Conservation (phyloP, 2,888 invertebrate genomes). For the Brachypalpus laphriformis region DNA sequence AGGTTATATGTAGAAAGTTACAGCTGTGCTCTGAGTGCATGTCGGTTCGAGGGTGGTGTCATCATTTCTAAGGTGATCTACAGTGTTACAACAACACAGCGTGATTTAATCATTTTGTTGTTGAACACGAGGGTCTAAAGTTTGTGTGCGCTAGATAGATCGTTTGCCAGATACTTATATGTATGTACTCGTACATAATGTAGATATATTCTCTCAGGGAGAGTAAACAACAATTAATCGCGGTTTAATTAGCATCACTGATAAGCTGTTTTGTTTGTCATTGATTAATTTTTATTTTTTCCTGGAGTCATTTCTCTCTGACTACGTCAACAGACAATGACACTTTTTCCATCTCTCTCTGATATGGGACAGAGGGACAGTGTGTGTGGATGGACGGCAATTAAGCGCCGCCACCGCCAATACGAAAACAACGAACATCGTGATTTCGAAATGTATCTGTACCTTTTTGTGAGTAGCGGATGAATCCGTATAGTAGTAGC, state of each 20-base stretch:
- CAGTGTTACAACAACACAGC: constrained; percentile 22
- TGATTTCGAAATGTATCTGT: constrained; percentile 71
- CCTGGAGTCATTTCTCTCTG: constrained; percentile 36
- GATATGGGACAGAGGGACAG: constrained; percentile 12
- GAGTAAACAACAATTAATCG: constrained; percentile 62
- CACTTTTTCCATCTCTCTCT: constrained; percentile 20
- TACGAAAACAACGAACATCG: constrained; percentile 32
- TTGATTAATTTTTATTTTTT: constrained; percentile 56
- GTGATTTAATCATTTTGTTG: constrained; percentile 50
- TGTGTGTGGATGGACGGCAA: constrained; percentile 33
- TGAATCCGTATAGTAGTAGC: constrained; percentile 57
- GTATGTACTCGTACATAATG: no score
- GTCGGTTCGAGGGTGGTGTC: constrained; percentile 54
- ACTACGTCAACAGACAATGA: constrained; percentile 20
- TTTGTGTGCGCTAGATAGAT: constrained; percentile 64
- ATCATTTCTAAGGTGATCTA: constrained; percentile 45
- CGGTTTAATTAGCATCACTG: constrained; percentile 67
- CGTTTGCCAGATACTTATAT: constrained; percentile 18
- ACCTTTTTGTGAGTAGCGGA: constrained; percentile 48
- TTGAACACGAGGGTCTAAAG: constrained; percentile 56
- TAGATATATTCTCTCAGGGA: not conserved
- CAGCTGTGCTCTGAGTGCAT: constrained; percentile 5
- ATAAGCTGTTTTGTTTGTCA: constrained; percentile 63
- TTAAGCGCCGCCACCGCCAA: constrained; percentile 65
- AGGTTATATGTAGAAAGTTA: constrained; percentile 50